Evolutionary conservation across 1,140 invertebrate genomes (phyloP).

Genomic region (Drosophila nebulosa): DNA sequence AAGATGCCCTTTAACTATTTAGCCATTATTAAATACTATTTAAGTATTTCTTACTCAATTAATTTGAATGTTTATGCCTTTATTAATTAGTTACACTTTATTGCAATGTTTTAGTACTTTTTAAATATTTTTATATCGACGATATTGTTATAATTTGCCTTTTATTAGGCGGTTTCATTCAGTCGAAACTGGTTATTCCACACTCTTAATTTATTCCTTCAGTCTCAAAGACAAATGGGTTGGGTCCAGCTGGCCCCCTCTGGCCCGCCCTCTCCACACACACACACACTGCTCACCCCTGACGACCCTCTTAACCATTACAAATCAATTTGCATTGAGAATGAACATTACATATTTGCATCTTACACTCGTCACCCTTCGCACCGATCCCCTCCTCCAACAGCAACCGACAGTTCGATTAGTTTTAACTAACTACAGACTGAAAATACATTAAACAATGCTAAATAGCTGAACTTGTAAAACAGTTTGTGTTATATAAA

Average conservation of each 20-base stretch:
- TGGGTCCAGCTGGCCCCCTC: neutral
- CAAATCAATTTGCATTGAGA: constrained; percentile 53
- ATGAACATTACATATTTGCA: constrained; percentile 29
- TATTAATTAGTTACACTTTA: neutral
- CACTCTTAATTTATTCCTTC: constrained; percentile 30
- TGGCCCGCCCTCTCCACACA: neutral
- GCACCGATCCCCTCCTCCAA: neutral
- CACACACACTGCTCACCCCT: neutral
- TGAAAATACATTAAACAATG: constrained; percentile 49
- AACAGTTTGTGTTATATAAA: constrained; percentile 36
- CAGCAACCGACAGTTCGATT: neutral
- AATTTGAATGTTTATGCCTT: neutral
- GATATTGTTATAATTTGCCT: neutral
- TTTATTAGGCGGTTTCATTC: neutral
- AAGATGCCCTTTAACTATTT: too few relatives aligned
- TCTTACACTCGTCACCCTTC: constrained; percentile 7
- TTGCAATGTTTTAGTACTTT: neutral
- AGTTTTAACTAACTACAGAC: constrained; percentile 8
- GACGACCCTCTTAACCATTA: constrained; percentile 9
- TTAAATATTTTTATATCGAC: neutral
- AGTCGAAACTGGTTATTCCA: constrained; percentile 40
- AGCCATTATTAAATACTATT: too few relatives aligned
- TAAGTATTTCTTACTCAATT: too few relatives aligned
- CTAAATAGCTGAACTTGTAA: constrained; percentile 31
- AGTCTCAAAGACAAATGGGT: constrained; percentile 38